These are phyloP conservation scores for Polietes domitor DNA, from an alignment of 2,888 invertebrate species.

Conservation along the genomic window DNA sequence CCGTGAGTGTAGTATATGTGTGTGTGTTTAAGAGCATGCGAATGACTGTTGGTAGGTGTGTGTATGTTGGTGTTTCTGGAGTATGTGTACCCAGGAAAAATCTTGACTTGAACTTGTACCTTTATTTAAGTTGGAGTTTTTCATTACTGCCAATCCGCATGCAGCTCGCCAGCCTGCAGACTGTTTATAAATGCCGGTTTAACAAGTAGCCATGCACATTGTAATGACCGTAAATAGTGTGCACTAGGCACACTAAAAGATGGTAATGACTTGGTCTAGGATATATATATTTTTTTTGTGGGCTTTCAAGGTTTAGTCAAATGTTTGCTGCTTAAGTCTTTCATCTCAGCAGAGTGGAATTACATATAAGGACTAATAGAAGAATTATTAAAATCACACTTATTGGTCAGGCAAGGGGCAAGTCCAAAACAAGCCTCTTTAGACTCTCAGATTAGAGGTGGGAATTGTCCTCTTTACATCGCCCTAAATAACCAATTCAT, in stretches of 20 bases:
- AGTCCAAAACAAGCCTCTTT: too few relatives aligned
- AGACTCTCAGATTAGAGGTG: too few relatives aligned
- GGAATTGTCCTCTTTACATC: too few relatives aligned
- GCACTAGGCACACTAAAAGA: background rate
- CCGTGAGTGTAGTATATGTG: background rate
- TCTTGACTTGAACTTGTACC: slow-evolving; percentile 59
- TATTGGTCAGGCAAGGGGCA: too few relatives aligned
- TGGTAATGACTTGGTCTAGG: slow-evolving; percentile 3
- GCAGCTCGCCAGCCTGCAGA: background rate
- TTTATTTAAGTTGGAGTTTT: slow-evolving; percentile 34
- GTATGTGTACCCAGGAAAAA: slow-evolving; percentile 29
- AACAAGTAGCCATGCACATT: slow-evolving; percentile 46
- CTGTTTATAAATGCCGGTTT: slow-evolving; percentile 53
- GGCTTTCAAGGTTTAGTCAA: background rate
- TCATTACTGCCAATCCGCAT: background rate
- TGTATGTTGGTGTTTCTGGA: too few relatives aligned
- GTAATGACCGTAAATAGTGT: slow-evolving; percentile 3
- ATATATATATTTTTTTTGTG: background rate
- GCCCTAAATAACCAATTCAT: background rate
- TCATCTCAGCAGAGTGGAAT: background rate
- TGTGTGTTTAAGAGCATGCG: background rate
- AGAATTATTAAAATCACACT: too few relatives aligned
- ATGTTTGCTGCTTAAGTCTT: slow-evolving; percentile 24
- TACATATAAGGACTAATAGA: too few relatives aligned
- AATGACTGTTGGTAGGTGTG: background rate